These are phyloP conservation scores for Druon quercuslanigerum DNA, from an alignment of 1,140 invertebrate genomes.

Conservation along the genomic window DNA sequence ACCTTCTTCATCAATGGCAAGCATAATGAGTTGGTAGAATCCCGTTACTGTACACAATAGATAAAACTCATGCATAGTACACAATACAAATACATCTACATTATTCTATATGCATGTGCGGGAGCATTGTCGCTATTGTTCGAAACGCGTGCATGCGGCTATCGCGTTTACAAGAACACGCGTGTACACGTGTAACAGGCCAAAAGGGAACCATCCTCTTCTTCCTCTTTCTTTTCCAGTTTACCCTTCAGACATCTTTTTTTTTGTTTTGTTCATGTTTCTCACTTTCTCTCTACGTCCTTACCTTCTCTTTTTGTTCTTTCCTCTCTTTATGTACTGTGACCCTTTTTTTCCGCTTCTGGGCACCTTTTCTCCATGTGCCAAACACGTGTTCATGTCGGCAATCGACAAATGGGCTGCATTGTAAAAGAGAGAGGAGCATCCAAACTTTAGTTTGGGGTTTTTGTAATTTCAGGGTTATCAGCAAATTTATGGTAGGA, in stretches of 20 bases:
- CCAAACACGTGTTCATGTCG: too few relatives aligned
- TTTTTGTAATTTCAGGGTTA: too few relatives aligned
- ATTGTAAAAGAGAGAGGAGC: too few relatives aligned
- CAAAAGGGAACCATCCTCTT: neutral
- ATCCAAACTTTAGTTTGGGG: too few relatives aligned
- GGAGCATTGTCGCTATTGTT: neutral
- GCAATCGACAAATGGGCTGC: too few relatives aligned
- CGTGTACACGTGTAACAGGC: neutral
- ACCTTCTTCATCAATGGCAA: constrained; percentile 28
- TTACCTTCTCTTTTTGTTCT: neutral
- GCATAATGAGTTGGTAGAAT: constrained; percentile 21
- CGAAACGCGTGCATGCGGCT: neutral
- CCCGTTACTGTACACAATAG: constrained; percentile 6
- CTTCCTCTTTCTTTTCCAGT: neutral
- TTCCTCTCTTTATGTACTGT: neutral
- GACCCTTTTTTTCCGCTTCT: neutral
- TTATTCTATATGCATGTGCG: too few relatives aligned
- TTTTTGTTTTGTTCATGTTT: neutral
- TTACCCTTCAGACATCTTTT: neutral
- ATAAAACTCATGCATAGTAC: neutral
- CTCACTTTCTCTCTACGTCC: neutral
- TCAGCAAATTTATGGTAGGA: too few relatives aligned
- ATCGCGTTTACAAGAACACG: constrained; percentile 7
- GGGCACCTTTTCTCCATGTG: neutral
- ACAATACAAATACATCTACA: neutral